A percentile compares a stretch with the other conserved stretches of the same genome.
phyloP scores from a whole-genome alignment of 2,797 vertebrate genomes.

The Botia almorhae region DNA sequence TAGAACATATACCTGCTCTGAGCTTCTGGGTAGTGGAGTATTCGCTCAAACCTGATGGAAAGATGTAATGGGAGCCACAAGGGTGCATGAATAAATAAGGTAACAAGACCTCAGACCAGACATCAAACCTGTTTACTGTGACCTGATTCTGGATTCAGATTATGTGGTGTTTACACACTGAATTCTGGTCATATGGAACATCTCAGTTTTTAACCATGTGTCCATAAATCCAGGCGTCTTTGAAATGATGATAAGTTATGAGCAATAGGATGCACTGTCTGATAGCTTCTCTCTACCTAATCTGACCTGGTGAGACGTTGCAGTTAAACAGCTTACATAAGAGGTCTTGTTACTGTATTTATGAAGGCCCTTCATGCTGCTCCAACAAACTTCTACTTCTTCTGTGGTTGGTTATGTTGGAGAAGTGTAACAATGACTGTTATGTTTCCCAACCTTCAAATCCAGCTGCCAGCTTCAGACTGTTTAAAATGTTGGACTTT shows the following conservation, averaged over 20 bases:
- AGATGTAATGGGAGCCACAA: not conserved
- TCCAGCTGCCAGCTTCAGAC: not conserved
- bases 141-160: constrained; percentile 3
- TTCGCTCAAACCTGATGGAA: not conserved
- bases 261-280: not conserved
- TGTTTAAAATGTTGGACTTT: not conserved
- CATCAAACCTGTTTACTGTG: not conserved
- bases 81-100: not conserved
- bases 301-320: not conserved
- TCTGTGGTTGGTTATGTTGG: not conserved
- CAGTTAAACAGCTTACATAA: constrained; percentile 2
- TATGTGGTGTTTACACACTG: not conserved
- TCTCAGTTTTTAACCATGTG: not conserved
- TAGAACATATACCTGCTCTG: not conserved
- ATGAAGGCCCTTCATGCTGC: not conserved
- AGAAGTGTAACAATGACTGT: not conserved
- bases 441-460: not conserved
- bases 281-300: not conserved
- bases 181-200: not conserved
- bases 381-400: not conserved
- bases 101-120: not conserved
- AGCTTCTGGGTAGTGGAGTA: not conserved
- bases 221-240: not conserved
- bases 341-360: not conserved
- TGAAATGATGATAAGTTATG: not conserved